Evolutionary conservation across 2,797 vertebrate genomes (phyloP), one percentile per base, ranked within the genome.

Genomic region (Pogoniulus pusillus): DNA sequence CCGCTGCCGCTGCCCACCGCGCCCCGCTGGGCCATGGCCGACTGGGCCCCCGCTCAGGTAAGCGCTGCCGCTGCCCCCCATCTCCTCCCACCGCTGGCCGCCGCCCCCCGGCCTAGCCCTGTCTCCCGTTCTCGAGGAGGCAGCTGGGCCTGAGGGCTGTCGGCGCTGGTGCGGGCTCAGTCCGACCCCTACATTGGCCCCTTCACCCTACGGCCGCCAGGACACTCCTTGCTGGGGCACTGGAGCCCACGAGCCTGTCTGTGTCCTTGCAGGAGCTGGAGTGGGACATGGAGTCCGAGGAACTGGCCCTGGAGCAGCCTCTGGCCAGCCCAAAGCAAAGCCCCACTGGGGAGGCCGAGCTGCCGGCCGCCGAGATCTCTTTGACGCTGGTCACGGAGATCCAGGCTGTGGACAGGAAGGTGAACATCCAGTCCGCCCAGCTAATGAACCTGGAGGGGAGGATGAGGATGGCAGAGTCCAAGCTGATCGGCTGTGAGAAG

Each of bases 401-500:
- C 68, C 97, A 98, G 93, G 96, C 97, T 12, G 96, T 98, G 72
- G 97, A 97, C 74, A 95, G 96, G 68, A 97, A 97, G 59, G 97
- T 97, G 92, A 97, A 98, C 15, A 89, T 96, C 3, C 97, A 97
- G 72, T 97, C 97, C 4, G 97, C 97, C 4, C 96, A 97, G 68
- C 96, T 98, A 39, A 93, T 97, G 81, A 96, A 96, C 73, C 93
- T 98, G 65, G 97, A 98, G 30, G 97, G 97, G 26, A 93, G 97
- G 73, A 96, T 97, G 73, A 96, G 97, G 68, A 96, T 97, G 53
- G 96, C 97, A 0, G 97, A 97, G 72, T 97, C 95, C 20, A 97
- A 97, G 62, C 91, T 98, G 87, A 96, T 97, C 64, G 96, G 95
- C 86, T 97, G 97, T 9, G 97, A 98, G 85, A 97, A 97, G 78